These are phyloP conservation scores for Telmatochromis sp. DNA, from an alignment of 2,113 vertebrate genomes.

Conservation along the genomic window DNA sequence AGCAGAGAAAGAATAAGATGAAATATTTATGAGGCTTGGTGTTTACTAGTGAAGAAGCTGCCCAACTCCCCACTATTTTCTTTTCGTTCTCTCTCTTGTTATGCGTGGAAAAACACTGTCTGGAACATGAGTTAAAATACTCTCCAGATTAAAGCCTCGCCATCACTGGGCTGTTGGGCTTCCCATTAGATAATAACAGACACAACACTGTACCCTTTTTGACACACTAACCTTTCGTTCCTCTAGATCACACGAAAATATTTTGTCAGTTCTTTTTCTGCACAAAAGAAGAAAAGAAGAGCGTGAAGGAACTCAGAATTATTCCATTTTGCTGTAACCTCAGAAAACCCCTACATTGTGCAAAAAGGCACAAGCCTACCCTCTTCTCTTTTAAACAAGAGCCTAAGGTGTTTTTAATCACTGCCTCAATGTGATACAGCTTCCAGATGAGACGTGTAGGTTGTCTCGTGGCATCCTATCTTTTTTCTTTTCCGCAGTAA, in stretches of 20 bases:
- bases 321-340: neutral
- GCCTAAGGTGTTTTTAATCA: slow-evolving; percentile 19
- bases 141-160: slow-evolving; percentile 1
- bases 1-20: slow-evolving; percentile 39
- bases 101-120: neutral
- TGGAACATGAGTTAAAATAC: slow-evolving; percentile 7
- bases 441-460: slow-evolving; percentile 29
- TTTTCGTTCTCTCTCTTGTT: neutral
- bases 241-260: neutral
- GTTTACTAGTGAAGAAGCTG: slow-evolving; percentile 41
- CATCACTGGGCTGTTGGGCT: neutral
- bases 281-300: neutral
- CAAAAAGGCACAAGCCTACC: neutral
- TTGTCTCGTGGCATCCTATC: neutral
- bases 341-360: neutral
- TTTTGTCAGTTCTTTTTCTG: neutral
- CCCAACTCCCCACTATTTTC: neutral
- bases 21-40: slow-evolving; percentile 52
- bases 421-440: neutral
- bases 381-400: slow-evolving; percentile 1
- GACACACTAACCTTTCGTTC: neutral
- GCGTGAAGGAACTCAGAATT: neutral
- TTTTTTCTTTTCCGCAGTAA: neutral
- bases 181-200: neutral
- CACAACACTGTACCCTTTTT: neutral